These are phyloP conservation scores for Merodon equestris DNA, from an alignment of 2,888 invertebrate species.

Conservation along the genomic window DNA sequence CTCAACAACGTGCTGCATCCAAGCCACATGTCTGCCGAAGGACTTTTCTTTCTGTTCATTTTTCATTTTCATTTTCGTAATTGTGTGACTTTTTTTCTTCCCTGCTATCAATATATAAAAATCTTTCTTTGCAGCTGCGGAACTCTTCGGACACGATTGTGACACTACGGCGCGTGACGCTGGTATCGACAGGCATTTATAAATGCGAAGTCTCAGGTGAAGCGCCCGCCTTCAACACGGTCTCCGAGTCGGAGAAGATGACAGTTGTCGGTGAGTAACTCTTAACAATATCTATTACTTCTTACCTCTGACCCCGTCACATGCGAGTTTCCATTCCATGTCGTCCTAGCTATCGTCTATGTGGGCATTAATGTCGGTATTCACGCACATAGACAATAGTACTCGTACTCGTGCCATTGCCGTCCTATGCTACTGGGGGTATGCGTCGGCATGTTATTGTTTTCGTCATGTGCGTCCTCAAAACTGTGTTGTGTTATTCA, in stretches of 20 bases:
- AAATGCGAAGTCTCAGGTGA: conserved; percentile 89
- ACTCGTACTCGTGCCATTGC: too few relatives aligned
- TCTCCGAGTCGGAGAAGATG: conserved; percentile 87
- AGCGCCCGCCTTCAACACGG: conserved; percentile 87
- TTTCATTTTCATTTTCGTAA: too few relatives aligned
- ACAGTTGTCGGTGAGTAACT: conserved; percentile 85
- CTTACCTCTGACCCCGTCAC: background rate
- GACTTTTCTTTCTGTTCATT: too few relatives aligned
- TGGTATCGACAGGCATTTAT: conserved; percentile 86
- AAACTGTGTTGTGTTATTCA: conserved; percentile 47
- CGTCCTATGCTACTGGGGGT: background rate
- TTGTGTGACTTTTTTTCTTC: too few relatives aligned
- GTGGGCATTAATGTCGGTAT: conserved; percentile 35
- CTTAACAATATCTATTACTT: background rate
- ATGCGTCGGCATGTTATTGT: conserved; percentile 51
- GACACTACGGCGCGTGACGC: conserved; percentile 83
- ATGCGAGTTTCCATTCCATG: too few relatives aligned
- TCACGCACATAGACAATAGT: conserved; percentile 5
- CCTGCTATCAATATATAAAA: too few relatives aligned
- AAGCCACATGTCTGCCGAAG: too few relatives aligned
- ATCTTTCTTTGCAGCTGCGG: conserved; percentile 80
- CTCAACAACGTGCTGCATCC: too few relatives aligned
- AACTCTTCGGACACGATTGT: conserved; percentile 84
- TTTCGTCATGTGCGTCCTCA: conserved; percentile 56
- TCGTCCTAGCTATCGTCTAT: background rate